Evolutionary conservation across 2,113 vertebrate genomes (phyloP).

Genomic region (Lonchura striata): DNA sequence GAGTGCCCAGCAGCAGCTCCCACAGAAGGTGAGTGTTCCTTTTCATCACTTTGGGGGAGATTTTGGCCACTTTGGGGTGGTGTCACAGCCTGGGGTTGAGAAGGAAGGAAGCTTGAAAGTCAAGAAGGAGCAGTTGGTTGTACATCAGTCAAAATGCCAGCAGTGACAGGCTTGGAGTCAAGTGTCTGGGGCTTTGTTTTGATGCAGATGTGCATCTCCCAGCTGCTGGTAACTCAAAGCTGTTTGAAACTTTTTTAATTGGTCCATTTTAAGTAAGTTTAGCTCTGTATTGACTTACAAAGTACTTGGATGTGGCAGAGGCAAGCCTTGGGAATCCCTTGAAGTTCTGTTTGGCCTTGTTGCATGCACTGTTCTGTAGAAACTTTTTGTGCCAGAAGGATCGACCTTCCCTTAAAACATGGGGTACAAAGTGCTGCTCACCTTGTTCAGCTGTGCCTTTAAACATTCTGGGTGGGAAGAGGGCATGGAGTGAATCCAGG

Average conservation of each 20-base stretch:
- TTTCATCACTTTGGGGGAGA: accelerated
- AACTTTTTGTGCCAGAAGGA: not conserved
- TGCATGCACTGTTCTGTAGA: not conserved
- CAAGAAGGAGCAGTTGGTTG: not conserved
- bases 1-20: constrained; percentile 85
- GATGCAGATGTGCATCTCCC: not conserved
- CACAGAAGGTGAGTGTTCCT: constrained; percentile 83
- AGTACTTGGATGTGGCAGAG: not conserved
- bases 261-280: accelerated
- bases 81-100: not conserved
- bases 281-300: not conserved
- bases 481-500: no score
- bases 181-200: not conserved
- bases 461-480: not conserved
- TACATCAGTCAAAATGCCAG: not conserved
- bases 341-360: not conserved
- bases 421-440: not conserved
- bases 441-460: not conserved
- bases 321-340: not conserved
- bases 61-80: not conserved
- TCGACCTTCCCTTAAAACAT: not conserved
- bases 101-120: not conserved
- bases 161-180: not conserved
- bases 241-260: not conserved
- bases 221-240: not conserved